Percentiles rank a stretch among this genome's conserved stretches.
Evolutionary conservation across 2,797 vertebrate species (phyloP).

Genomic region (Lagorchestes hirsutus): DNA sequence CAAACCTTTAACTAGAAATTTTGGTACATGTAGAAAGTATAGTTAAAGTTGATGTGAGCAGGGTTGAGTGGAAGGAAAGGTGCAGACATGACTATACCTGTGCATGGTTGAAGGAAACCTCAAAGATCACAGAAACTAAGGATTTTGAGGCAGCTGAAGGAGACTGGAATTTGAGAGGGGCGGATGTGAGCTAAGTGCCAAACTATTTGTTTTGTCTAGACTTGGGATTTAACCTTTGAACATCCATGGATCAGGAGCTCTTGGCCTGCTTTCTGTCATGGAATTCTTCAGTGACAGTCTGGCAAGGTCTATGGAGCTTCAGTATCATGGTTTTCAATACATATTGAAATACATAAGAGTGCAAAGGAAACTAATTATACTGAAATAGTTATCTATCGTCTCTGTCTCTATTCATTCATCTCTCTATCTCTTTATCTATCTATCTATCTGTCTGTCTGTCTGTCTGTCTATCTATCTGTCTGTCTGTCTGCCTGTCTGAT

Average conservation of each 20-base stretch:
- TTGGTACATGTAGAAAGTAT: background rate
- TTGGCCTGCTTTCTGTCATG: background rate
- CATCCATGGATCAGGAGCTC: background rate
- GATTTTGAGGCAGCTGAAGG: background rate
- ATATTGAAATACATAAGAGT: background rate
- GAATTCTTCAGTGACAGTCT: background rate
- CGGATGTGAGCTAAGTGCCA: background rate
- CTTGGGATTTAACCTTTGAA: background rate
- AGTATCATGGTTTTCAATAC: background rate
- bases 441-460: too few relatives aligned
- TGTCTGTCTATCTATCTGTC: too few relatives aligned
- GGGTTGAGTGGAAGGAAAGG: background rate
- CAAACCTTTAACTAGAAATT: background rate
- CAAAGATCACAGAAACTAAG: background rate
- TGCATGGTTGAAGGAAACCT: background rate
- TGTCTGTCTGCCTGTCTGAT: background rate
- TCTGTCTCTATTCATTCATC: background rate
- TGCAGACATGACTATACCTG: background rate
- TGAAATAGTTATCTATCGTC: background rate
- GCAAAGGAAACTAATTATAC: background rate
- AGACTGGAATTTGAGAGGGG: background rate
- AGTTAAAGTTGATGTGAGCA: background rate
- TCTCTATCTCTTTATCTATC: too few relatives aligned
- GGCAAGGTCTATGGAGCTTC: background rate
- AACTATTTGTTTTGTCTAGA: background rate